phyloP scores from a whole-genome alignment of 2,888 invertebrate genomes.

The Eumerus sabulonum region DNA sequence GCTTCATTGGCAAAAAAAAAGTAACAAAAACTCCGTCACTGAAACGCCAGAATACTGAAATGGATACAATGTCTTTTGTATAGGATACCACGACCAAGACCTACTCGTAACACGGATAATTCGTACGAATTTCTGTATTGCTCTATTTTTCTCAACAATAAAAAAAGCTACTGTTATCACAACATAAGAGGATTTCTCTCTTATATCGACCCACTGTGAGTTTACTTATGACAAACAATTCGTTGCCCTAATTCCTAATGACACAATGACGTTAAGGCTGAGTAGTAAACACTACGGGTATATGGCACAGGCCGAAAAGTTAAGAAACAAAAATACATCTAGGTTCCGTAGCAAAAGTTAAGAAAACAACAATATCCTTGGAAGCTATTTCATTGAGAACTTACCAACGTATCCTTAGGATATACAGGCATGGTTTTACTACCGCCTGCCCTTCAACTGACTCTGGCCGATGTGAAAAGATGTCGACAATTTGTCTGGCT shows the following conservation, averaged over 20 bases:
- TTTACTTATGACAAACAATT: conserved; percentile 49
- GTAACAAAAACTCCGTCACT: conserved; percentile 10
- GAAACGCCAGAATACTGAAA: conserved; percentile 14
- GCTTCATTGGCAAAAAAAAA: no score
- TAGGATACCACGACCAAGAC: conserved; percentile 30
- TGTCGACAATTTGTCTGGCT: conserved; percentile 53
- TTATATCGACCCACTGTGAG: conserved; percentile 41
- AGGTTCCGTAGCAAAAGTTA: background rate
- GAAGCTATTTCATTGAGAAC: conserved; percentile 42
- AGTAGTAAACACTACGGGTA: background rate
- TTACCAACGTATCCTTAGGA: conserved; percentile 15
- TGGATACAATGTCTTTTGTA: conserved; percentile 13
- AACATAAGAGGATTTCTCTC: conserved; percentile 34
- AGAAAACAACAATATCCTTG: conserved; percentile 11
- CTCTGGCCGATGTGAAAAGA: conserved; percentile 22
- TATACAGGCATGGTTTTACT: conserved; percentile 4
- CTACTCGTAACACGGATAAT: no score
- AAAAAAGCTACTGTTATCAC: conserved; percentile 32
- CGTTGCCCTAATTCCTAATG: conserved; percentile 54
- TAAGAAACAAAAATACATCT: background rate
- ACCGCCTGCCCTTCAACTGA: background rate
- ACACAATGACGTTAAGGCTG: conserved; percentile 43
- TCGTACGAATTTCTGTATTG: no score
- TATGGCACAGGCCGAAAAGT: background rate
- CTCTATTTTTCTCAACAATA: conserved; percentile 35